phyloP scores from a whole-genome alignment of 2,113 vertebrate genomes.

The Lagopus muta region DNA sequence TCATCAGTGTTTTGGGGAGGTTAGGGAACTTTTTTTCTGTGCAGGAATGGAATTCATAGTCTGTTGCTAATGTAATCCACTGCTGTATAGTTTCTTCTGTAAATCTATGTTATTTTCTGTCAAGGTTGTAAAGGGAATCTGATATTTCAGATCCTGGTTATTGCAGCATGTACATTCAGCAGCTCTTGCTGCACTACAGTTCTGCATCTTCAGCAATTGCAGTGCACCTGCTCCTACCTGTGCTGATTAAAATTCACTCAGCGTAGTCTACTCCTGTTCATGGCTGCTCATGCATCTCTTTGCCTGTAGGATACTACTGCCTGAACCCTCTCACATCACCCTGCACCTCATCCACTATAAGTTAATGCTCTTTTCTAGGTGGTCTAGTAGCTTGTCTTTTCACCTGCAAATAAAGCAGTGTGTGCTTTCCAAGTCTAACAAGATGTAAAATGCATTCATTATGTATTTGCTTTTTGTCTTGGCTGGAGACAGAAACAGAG shows the following conservation, averaged over 20 bases:
- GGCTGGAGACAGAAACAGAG: neutral
- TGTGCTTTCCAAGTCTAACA: neutral
- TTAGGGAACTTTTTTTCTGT: neutral
- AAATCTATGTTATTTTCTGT: neutral
- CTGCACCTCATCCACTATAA: neutral
- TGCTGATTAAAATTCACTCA: neutral
- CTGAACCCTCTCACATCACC: fast-evolving
- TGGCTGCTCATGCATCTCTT: neutral
- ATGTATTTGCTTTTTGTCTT: neutral
- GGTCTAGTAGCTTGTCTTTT: neutral
- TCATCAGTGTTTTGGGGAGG: neutral
- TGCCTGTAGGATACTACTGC: neutral
- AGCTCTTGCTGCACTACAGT: neutral
- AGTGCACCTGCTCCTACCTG: neutral
- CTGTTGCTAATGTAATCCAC: neutral
- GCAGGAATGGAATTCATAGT: fast-evolving
- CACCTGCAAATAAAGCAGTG: neutral
- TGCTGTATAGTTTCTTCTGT: neutral
- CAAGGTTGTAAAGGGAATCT: neutral
- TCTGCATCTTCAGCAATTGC: neutral
- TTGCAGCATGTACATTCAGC: neutral
- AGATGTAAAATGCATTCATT: neutral
- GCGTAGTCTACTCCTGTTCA: neutral
- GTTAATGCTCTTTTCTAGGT: neutral
- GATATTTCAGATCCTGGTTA: neutral